These are phyloP conservation scores for Dermochelys coriacea DNA, from an alignment of 2,797 vertebrate genomes.

Conservation along the genomic window DNA sequence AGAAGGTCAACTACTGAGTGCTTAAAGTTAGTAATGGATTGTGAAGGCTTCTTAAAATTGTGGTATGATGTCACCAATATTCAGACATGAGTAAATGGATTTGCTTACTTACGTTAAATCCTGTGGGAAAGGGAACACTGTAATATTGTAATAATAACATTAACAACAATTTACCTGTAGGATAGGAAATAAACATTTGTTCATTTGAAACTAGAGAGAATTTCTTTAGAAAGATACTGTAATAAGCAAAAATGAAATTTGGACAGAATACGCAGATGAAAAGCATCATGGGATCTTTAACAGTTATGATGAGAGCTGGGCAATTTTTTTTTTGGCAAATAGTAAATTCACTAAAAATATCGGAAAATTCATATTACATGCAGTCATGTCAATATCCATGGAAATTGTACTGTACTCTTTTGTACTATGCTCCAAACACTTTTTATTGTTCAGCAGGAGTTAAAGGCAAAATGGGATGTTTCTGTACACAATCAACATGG, in stretches of 20 bases:
- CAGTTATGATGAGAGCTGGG: neutral
- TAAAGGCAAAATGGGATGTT: neutral
- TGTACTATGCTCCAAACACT: neutral
- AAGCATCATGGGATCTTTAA: conserved; percentile 23
- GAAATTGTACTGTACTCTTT: neutral
- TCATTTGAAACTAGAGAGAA: neutral
- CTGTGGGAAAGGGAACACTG: neutral
- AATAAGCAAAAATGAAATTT: neutral
- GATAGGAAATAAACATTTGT: neutral
- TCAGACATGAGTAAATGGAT: neutral
- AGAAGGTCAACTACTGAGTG: neutral
- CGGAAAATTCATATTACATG: neutral
- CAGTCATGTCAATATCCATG: neutral
- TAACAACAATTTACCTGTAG: neutral
- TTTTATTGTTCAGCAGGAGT: neutral
- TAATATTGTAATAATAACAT: neutral
- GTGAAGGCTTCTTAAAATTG: neutral
- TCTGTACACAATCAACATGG: neutral
- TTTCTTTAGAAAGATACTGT: neutral
- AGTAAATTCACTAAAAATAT: neutral
- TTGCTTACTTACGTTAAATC: neutral
- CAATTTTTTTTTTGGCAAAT: neutral
- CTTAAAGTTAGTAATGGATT: neutral
- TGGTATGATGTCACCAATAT: neutral
- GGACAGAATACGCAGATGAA: neutral